phyloP scores from a whole-genome alignment of 2,888 invertebrate genomes.

The Opisthograptis luteolata region DNA sequence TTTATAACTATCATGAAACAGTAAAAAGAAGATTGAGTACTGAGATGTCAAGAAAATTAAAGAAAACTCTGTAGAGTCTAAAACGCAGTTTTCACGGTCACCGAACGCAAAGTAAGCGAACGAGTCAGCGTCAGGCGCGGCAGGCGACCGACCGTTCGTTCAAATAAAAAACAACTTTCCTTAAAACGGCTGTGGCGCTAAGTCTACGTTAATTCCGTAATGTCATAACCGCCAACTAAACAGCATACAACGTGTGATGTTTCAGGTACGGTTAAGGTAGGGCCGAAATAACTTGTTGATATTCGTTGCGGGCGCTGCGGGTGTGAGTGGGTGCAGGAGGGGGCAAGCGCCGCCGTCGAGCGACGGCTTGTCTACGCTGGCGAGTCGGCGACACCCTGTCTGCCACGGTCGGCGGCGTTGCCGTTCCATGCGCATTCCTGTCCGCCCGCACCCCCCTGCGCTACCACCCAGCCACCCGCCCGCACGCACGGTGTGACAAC shows the following conservation, averaged over 20 bases:
- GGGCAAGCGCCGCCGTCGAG: slow-evolving; percentile 83
- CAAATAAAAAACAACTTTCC: slow-evolving; percentile 77
- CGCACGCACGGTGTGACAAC: slow-evolving; percentile 82
- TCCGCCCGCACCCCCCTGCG: slow-evolving; percentile 76
- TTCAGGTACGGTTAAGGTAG: slow-evolving; percentile 58
- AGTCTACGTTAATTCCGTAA: slow-evolving; percentile 56
- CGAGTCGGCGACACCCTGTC: slow-evolving; percentile 97
- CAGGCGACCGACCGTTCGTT: slow-evolving; percentile 73
- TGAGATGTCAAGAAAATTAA: no score
- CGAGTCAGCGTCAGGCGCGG: slow-evolving; percentile 67
- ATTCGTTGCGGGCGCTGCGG: slow-evolving; percentile 72
- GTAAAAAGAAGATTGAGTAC: no score
- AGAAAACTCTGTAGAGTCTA: background rate
- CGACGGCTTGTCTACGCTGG: slow-evolving; percentile 92
- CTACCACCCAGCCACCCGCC: slow-evolving; percentile 74
- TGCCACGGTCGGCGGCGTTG: slow-evolving; percentile 92
- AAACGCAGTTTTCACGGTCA: slow-evolving; percentile 75
- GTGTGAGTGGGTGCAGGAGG: slow-evolving; percentile 63
- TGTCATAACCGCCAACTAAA: slow-evolving; percentile 56
- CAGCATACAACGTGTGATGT: slow-evolving; percentile 62
- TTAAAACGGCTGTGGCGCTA: slow-evolving; percentile 83
- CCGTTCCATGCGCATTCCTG: slow-evolving; percentile 82
- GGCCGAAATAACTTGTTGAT: slow-evolving; percentile 84
- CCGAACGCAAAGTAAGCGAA: slow-evolving; percentile 70
- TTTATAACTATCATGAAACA: no score